A percentile compares a stretch with the other conserved stretches of the same genome.
Conservation (phyloP, 2,888 invertebrate species). For the Diachrysia chrysitis region DNA sequence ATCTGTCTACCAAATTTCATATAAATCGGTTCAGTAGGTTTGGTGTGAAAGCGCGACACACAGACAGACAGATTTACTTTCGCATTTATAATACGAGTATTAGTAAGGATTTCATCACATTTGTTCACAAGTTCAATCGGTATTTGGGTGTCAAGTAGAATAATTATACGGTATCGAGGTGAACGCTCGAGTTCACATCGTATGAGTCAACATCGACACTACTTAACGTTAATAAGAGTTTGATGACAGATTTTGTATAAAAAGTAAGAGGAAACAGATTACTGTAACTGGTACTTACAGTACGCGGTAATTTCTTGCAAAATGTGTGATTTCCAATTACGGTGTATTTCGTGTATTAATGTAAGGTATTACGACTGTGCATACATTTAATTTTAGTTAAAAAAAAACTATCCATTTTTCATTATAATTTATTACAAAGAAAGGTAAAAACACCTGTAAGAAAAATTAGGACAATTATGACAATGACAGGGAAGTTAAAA, state of each 20-base stretch:
- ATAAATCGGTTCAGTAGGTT: too few species aligned
- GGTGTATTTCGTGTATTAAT: neutral
- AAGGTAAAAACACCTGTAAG: too few species aligned
- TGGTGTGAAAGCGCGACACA: too few species aligned
- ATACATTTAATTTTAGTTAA: too few species aligned
- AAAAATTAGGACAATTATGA: too few species aligned
- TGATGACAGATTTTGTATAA: neutral
- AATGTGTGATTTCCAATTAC: neutral
- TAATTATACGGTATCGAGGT: slow-evolving; percentile 24
- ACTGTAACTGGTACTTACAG: neutral
- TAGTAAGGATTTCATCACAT: slow-evolving; percentile 40
- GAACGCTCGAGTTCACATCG: slow-evolving; percentile 21
- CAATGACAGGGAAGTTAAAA: too few species aligned
- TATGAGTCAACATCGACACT: slow-evolving; percentile 27
- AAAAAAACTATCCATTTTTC: too few species aligned
- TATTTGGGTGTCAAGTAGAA: slow-evolving; percentile 11
- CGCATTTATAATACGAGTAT: too few species aligned
- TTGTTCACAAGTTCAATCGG: slow-evolving; percentile 19
- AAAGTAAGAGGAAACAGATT: neutral
- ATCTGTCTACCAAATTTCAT: too few species aligned
- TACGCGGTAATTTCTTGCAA: neutral
- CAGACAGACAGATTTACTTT: too few species aligned
- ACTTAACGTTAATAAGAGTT: neutral
- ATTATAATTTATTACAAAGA: too few species aligned
- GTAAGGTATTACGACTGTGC: too few species aligned